Percentiles rank a stretch among this genome's conserved stretches.
phyloP scores from a whole-genome alignment of 2,797 vertebrate species.

The Chelmon rostratus region DNA sequence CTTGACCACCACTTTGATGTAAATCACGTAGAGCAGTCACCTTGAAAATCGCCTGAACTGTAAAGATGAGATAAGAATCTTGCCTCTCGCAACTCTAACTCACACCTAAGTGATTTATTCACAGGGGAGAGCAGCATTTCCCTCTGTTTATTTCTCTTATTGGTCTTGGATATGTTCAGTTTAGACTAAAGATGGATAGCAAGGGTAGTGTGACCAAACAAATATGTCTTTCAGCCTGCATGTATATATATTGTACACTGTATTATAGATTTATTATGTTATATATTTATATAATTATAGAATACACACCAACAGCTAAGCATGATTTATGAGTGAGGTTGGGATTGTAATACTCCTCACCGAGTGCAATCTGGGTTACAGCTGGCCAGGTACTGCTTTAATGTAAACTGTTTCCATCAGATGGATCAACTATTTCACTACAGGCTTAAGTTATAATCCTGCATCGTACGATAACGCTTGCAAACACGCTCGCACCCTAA shows the following conservation, averaged over 20 bases:
- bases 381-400: not conserved
- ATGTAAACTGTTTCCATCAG: not conserved
- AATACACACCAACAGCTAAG: slow-evolving; percentile 23
- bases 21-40: slow-evolving; percentile 62
- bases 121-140: not conserved
- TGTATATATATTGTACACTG: not conserved
- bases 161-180: not conserved
- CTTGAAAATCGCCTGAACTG: slow-evolving; percentile 52
- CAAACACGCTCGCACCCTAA: not conserved
- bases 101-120: slow-evolving; percentile 1
- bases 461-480: not conserved
- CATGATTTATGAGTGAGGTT: not conserved
- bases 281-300: not conserved
- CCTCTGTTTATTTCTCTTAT: not conserved
- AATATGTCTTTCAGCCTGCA: not conserved
- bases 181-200: not conserved
- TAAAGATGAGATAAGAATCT: slow-evolving; percentile 24
- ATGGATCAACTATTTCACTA: not conserved
- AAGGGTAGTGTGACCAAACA: not conserved
- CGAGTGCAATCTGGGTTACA: not conserved
- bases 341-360: not conserved
- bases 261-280: too few species aligned
- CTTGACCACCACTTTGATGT: slow-evolving; percentile 76
- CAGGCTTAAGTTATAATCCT: not conserved
- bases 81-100: too few species aligned